A percentile compares a stretch with the other conserved stretches of the same genome.
Evolutionary conservation across 2,888 invertebrate species (phyloP).

Genomic region (Formica aserva): DNA sequence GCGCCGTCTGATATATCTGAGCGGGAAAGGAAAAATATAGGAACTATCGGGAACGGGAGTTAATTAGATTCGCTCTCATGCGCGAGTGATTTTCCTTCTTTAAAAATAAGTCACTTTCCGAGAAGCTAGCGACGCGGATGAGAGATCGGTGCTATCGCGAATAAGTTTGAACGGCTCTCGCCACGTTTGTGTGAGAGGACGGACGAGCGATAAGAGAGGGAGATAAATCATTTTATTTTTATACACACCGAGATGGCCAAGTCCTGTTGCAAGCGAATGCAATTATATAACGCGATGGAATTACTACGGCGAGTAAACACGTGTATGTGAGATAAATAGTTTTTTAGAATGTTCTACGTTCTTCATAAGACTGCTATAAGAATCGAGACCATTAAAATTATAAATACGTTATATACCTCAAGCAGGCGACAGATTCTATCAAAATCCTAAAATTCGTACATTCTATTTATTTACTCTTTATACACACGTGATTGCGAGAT

Average conservation of each 20-base stretch:
- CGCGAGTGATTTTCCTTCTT: not conserved
- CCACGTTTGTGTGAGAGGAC: not conserved
- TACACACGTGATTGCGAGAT: not conserved
- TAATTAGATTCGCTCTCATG: not conserved
- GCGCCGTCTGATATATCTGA: constrained; percentile 4
- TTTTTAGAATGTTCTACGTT: not conserved
- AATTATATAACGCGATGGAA: not conserved
- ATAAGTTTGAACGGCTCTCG: not conserved
- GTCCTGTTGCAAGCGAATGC: not conserved
- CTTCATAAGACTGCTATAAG: not conserved
- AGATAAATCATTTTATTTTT: constrained; percentile 35
- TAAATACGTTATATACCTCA: not conserved
- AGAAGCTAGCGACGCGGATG: not conserved
- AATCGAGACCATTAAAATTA: not conserved
- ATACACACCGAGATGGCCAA: not conserved
- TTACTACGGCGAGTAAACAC: not conserved
- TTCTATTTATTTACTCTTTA: not conserved
- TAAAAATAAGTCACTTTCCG: constrained; percentile 34
- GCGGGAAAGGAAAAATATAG: not conserved
- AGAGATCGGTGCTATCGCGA: not conserved
- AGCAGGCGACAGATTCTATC: not conserved
- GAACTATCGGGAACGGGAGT: not conserved
- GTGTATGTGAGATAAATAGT: not conserved
- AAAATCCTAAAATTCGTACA: not conserved
- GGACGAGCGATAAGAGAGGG: constrained; percentile 2